A percentile compares a stretch with the other conserved stretches of the same genome.
These are phyloP conservation scores for Xestia ashworthii DNA, from an alignment of 2,888 invertebrate genomes.

Conservation along the genomic window DNA sequence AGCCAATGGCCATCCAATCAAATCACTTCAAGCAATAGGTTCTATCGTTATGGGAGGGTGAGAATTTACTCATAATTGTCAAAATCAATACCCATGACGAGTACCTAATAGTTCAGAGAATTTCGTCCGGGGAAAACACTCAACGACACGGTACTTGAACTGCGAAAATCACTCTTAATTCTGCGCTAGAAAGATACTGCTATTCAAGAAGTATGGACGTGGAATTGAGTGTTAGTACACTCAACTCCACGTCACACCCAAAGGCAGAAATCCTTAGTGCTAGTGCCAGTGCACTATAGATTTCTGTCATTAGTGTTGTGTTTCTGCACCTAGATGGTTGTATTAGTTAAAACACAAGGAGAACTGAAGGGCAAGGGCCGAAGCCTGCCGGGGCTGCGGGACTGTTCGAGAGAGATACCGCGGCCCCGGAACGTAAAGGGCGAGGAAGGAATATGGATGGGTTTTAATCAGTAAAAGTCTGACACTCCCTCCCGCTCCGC, in stretches of 20 bases:
- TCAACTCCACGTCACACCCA: too few relatives aligned
- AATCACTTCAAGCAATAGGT: slow-evolving; percentile 5
- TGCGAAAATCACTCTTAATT: neutral
- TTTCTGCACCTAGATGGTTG: neutral
- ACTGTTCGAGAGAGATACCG: too few relatives aligned
- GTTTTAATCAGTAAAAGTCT: too few relatives aligned
- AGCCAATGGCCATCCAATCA: neutral
- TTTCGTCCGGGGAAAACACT: neutral
- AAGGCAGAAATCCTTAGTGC: too few relatives aligned
- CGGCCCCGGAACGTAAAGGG: too few relatives aligned
- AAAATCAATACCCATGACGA: slow-evolving; percentile 25
- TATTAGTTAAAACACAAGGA: neutral
- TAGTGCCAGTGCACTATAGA: too few relatives aligned
- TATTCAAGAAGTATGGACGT: neutral
- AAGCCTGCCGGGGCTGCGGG: too few relatives aligned
- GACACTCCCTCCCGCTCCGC: too few relatives aligned
- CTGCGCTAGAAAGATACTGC: neutral
- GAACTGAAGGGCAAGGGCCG: too few relatives aligned
- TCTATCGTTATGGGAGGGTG: slow-evolving; percentile 12
- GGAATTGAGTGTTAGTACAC: too few relatives aligned
- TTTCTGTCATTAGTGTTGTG: neutral
- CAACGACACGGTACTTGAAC: neutral
- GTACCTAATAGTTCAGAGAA: neutral
- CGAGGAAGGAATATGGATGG: too few relatives aligned
- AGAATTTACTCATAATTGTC: slow-evolving; percentile 38